Evolutionary conservation across 2,888 invertebrate species (phyloP).

Genomic region (Acrocyrtus sp.): DNA sequence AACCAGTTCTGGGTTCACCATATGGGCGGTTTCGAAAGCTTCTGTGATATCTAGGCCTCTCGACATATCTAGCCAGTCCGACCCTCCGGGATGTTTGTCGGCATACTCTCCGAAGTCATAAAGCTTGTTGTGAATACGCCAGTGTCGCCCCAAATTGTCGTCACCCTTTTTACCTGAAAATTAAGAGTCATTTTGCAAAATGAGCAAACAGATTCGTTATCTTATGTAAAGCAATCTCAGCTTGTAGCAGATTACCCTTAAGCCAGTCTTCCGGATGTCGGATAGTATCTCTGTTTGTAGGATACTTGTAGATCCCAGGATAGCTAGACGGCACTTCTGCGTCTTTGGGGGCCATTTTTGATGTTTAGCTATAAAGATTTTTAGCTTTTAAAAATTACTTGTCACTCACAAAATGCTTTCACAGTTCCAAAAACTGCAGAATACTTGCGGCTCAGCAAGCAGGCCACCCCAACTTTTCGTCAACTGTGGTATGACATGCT

Average conservation of each 20-base stretch:
- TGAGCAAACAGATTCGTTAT: no score
- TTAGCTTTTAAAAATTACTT: no score
- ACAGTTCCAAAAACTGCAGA: no score
- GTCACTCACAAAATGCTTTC: no score
- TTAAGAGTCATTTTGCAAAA: no score
- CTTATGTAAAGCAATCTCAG: no score
- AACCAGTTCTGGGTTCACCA: constrained; percentile 69
- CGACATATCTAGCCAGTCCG: constrained; percentile 62
- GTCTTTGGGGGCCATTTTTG: constrained; percentile 37
- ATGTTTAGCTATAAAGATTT: no score
- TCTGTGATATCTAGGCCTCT: constrained; percentile 81
- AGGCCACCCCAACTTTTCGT: no score
- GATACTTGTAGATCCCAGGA: constrained; percentile 33
- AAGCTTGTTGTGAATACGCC: constrained; percentile 65
- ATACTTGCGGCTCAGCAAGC: no score
- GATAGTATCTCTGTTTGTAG: constrained; percentile 31
- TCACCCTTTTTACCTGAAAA: constrained; percentile 59
- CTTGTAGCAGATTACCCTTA: no score
- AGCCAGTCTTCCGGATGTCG: constrained; percentile 45
- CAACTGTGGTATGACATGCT: no score
- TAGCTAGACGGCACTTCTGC: constrained; percentile 34
- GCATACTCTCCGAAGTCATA: constrained; percentile 71
- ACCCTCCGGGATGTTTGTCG: constrained; percentile 69
- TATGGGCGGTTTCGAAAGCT: constrained; percentile 80
- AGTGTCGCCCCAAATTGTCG: constrained; percentile 53